phyloP scores from a whole-genome alignment of 2,113 vertebrate genomes.

The Triplophysa rosa region DNA sequence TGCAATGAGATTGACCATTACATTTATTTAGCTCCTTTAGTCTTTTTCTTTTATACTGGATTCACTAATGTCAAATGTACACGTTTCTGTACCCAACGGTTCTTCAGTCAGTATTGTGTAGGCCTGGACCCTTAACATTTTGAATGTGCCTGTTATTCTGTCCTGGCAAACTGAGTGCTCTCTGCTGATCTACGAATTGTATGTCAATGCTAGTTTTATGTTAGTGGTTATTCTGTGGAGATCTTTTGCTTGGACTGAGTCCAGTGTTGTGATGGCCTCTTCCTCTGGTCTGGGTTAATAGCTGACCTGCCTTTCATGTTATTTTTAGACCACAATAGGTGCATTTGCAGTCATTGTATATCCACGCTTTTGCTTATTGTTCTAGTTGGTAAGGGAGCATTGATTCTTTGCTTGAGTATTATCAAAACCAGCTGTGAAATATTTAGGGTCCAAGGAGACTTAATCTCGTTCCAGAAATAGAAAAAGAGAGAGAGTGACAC shows the following conservation, averaged over 20 bases:
- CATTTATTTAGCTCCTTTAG: no score
- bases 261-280: conserved; percentile 37
- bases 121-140: neutral
- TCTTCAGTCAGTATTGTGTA: neutral
- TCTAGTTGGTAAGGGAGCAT: conserved; percentile 52
- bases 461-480: conserved; percentile 23
- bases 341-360: conserved; percentile 33
- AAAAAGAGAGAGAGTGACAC: conserved; percentile 5
- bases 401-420: conserved; percentile 55
- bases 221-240: conserved; percentile 5
- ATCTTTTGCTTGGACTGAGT: conserved; percentile 11
- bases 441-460: conserved; percentile 28
- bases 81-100: neutral
- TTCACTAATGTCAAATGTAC: neutral
- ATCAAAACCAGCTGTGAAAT: conserved; percentile 68
- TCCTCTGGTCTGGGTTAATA: conserved; percentile 24
- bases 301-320: conserved; percentile 33
- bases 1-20: no score
- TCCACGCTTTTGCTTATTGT: conserved; percentile 53
- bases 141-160: conserved; percentile 9
- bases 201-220: conserved; percentile 7
- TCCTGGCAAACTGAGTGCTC: conserved; percentile 4
- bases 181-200: conserved; percentile 32
- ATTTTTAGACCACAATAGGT: conserved; percentile 29
- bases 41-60: no score